Percentiles rank a stretch among this genome's conserved stretches.
These are phyloP conservation scores for Casuarius casuarius DNA, from an alignment of 2,113 vertebrate genomes.

Conservation along the genomic window DNA sequence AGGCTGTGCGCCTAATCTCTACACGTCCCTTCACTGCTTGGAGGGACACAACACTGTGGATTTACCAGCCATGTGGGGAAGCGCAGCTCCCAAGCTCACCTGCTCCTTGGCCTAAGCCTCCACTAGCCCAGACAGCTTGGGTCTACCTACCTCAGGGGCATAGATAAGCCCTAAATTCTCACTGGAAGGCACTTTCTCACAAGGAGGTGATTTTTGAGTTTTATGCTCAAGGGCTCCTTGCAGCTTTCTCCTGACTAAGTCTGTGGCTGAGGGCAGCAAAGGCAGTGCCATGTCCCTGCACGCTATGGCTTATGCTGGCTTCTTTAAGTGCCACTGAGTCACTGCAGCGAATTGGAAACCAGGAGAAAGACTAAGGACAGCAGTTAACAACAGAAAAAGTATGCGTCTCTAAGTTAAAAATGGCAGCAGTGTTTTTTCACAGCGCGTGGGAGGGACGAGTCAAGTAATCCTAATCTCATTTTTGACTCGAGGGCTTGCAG, in stretches of 20 bases:
- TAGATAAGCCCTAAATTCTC: too few species aligned
- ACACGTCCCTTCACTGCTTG: too few species aligned
- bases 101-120: too few species aligned
- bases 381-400: neutral
- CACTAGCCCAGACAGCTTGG: too few species aligned
- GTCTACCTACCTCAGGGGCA: too few species aligned
- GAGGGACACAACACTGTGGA: too few species aligned
- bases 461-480: neutral
- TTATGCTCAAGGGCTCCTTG: neutral
- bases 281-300: neutral
- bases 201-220: neutral
- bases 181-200: too few species aligned
- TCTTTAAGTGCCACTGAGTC: neutral
- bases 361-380: neutral
- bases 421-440: neutral
- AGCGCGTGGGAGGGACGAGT: fast-evolving
- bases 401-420: neutral
- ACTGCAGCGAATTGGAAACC: neutral
- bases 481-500: neutral
- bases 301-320: neutral
- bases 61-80: too few species aligned
- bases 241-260: neutral
- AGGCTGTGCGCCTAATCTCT: too few species aligned
- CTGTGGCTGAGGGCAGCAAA: neutral
- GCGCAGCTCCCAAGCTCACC: too few species aligned